phyloP scores from a whole-genome alignment of 2,797 vertebrate genomes.

The Manis pentadactyla region DNA sequence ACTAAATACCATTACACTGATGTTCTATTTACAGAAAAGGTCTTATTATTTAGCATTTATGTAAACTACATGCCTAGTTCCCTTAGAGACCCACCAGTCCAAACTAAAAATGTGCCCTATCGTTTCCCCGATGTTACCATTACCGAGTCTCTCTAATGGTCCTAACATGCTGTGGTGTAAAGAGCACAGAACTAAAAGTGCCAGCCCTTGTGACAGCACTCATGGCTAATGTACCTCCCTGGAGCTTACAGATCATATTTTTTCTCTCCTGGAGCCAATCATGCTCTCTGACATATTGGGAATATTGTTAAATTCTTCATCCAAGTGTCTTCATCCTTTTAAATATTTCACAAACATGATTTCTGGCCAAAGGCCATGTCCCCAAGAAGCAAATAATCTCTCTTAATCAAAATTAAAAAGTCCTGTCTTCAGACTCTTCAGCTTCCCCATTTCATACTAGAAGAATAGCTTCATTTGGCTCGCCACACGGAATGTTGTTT shows the following conservation, averaged over 20 bases:
- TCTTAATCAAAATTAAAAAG: conserved; percentile 71
- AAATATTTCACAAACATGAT: conserved; percentile 62
- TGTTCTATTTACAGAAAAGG: conserved; percentile 71
- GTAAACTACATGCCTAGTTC: conserved; percentile 61
- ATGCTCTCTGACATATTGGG: not conserved
- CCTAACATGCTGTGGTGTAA: not conserved
- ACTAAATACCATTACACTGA: conserved; percentile 65
- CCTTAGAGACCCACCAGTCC: conserved; percentile 61
- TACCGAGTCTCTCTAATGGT: not conserved
- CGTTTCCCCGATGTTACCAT: conserved; percentile 13
- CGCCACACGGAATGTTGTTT: conserved; percentile 71
- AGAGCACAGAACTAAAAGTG: not conserved
- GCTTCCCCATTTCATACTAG: conserved; percentile 42
- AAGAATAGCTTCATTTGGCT: conserved; percentile 75
- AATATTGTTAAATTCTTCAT: conserved; percentile 32
- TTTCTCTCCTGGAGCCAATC: not conserved
- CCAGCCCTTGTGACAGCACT: not conserved
- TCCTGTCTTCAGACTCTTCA: conserved; percentile 68
- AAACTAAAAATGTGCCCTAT: conserved; percentile 56
- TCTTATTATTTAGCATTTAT: conserved; percentile 72
- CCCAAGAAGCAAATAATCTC: conserved; percentile 67
- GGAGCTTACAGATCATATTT: not conserved
- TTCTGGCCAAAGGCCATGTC: conserved; percentile 63
- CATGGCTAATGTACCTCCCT: not conserved
- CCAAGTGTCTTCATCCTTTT: conserved; percentile 63